Evolutionary conservation across 2,888 invertebrate genomes (phyloP).

Genomic region (Oegoconia quadripuncta): DNA sequence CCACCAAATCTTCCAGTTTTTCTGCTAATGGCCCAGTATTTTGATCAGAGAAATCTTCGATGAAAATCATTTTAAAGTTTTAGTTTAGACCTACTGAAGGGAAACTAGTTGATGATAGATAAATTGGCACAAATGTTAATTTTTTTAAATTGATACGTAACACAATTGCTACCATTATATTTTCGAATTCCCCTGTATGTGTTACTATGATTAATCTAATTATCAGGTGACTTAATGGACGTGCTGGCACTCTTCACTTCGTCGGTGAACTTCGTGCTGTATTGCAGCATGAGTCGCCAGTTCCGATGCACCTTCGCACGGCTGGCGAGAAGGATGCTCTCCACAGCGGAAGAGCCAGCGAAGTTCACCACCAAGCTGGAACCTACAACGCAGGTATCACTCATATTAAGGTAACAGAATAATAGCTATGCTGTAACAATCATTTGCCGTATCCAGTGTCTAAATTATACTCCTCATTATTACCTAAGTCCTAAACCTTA

Average conservation of each 20-base stretch:
- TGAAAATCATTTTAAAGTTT: no score
- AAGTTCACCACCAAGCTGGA: slow-evolving; percentile 62
- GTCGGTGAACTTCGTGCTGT: slow-evolving; percentile 93
- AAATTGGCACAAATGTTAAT: no score
- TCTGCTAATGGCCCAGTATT: no score
- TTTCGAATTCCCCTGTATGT: not conserved
- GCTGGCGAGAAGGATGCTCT: slow-evolving; percentile 80
- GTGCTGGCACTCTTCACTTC: slow-evolving; percentile 93
- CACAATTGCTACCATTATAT: no score
- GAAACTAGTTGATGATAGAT: no score
- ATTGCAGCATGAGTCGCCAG: slow-evolving; percentile 96
- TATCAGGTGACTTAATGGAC: slow-evolving; percentile 90
- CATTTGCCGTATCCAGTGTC: no score
- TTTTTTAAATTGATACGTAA: no score
- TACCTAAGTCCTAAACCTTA: no score
- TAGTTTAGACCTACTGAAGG: no score
- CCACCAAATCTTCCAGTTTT: no score
- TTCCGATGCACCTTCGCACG: slow-evolving; percentile 89
- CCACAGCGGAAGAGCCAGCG: slow-evolving; percentile 56
- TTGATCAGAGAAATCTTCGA: no score
- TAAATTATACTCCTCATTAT: no score
- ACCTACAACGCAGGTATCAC: slow-evolving; percentile 67
- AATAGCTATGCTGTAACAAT: not conserved
- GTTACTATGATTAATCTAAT: not conserved
- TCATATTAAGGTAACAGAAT: not conserved